phyloP scores from a whole-genome alignment of 2,888 invertebrate species.

The Poecilus cupreus region DNA sequence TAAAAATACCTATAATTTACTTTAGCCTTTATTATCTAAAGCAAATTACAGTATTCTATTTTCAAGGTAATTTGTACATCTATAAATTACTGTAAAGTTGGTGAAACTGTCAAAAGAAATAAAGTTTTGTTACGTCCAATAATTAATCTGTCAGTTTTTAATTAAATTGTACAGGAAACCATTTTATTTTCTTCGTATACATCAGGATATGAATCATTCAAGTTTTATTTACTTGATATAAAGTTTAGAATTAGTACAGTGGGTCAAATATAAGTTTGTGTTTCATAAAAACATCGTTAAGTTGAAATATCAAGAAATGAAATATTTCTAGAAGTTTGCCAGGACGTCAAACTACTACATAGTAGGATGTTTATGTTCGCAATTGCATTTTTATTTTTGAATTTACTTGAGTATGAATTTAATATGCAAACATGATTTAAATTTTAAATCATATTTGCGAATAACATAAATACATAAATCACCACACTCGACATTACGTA shows the following conservation, averaged over 20 bases:
- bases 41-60: constrained; percentile 6
- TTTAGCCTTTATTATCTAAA: too few species aligned
- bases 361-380: too few species aligned
- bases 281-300: not conserved
- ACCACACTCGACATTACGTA: too few species aligned
- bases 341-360: not conserved
- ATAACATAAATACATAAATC: too few species aligned
- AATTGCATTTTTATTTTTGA: too few species aligned
- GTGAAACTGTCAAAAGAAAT: not conserved
- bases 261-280: not conserved
- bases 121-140: not conserved
- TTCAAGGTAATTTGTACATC: not conserved
- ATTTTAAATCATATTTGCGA: too few species aligned
- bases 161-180: not conserved
- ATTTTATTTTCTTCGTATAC: not conserved
- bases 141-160: not conserved
- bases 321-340: not conserved
- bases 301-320: too few species aligned
- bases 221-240: not conserved
- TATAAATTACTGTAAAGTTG: not conserved
- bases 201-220: not conserved
- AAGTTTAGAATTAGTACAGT: not conserved
- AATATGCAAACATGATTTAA: too few species aligned
- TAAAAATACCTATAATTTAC: not conserved
- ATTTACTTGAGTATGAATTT: too few species aligned